Base-by-base conservation (phyloP, 2,113 vertebrate species). In the Protomyctophum bolini region DNA sequence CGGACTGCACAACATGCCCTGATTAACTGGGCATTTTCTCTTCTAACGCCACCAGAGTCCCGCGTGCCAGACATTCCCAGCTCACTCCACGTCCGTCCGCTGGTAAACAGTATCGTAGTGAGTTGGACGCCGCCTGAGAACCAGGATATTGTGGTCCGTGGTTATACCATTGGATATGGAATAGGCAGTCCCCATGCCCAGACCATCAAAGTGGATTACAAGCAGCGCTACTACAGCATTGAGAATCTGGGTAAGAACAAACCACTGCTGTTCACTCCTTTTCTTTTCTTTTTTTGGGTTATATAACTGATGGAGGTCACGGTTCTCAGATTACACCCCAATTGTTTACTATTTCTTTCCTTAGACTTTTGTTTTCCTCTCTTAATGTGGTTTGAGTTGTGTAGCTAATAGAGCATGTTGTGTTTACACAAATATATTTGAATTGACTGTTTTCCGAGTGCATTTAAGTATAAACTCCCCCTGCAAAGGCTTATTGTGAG, bases 51-150 rank as follows among this genome's bases (percentile, higher is more conserved):
- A 0, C 10, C 91, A 99, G 97, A 99, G 85, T 94, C 93, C 0
- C 94, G 94, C 0, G 98, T 99, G 56, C 98, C 98, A 0, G 96
- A 99, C 70, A 94, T 97, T 58, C 98, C 98, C 1, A 99, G 98
- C 68, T 99, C 98, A 0, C 94, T 99, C 15, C 98, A 99, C 0
- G 97, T 99, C 45, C 95, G 98, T 0, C 94, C 98, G 0, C 93
- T 99, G 15, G 94, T 98, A 68, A 99, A 95, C 79, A 98, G 96
- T 68, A 99, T 99, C 0, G 97, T 99, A 11, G 97, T 99, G 10
- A 99, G 98, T 90, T 99, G 98, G 98, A 99, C 98, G 0, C 98
- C 98, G 0, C 98, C 98, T 0, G 97, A 98, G 87, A 98, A 98
- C 89, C 97, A 98, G 91, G 95, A 99, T 86, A 95, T 98, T 0